These are phyloP conservation scores for Agrilus cyanescens DNA, from an alignment of 2,888 invertebrate species.

Conservation along the genomic window DNA sequence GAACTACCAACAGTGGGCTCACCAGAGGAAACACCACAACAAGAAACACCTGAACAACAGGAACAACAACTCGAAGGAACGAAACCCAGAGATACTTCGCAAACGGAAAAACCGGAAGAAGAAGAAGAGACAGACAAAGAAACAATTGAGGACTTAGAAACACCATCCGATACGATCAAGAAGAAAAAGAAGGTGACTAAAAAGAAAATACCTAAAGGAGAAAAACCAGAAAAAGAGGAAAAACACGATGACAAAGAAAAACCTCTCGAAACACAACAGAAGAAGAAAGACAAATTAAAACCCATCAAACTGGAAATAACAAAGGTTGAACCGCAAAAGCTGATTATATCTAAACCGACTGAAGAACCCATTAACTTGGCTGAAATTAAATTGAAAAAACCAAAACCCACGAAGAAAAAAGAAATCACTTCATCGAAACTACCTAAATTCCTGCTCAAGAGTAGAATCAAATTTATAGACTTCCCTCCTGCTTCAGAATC, in stretches of 20 bases:
- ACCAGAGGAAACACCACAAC: slow-evolving; percentile 26
- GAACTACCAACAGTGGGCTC: slow-evolving; percentile 35
- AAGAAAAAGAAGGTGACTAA: slow-evolving; percentile 9
- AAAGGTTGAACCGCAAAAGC: slow-evolving; percentile 37
- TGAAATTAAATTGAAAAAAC: slow-evolving; percentile 46
- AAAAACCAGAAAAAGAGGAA: slow-evolving; percentile 14
- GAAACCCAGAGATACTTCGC: slow-evolving; percentile 29
- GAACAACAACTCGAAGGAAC: slow-evolving; percentile 32
- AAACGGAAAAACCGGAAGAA: slow-evolving; percentile 20
- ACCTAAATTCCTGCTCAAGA: slow-evolving; percentile 38
- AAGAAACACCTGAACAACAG: slow-evolving; percentile 32
- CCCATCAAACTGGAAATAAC: slow-evolving; percentile 18
- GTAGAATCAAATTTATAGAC: slow-evolving; percentile 39
- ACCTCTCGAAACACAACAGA: too few relatives aligned
- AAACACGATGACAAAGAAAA: too few relatives aligned
- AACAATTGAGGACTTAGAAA: slow-evolving; percentile 11
- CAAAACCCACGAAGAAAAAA: slow-evolving; percentile 31
- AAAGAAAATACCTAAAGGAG: slow-evolving; percentile 9
- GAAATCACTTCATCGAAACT: slow-evolving; percentile 28
- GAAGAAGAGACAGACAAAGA: slow-evolving; percentile 12
- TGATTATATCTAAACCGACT: slow-evolving; percentile 45
- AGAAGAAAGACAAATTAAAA: slow-evolving; percentile 21
- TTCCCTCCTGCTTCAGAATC: slow-evolving; percentile 45
- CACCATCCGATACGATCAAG: background rate
- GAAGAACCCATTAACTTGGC: slow-evolving; percentile 47